Conservation (phyloP, 1,140 invertebrate species). For the Homarus americanus region DNA sequence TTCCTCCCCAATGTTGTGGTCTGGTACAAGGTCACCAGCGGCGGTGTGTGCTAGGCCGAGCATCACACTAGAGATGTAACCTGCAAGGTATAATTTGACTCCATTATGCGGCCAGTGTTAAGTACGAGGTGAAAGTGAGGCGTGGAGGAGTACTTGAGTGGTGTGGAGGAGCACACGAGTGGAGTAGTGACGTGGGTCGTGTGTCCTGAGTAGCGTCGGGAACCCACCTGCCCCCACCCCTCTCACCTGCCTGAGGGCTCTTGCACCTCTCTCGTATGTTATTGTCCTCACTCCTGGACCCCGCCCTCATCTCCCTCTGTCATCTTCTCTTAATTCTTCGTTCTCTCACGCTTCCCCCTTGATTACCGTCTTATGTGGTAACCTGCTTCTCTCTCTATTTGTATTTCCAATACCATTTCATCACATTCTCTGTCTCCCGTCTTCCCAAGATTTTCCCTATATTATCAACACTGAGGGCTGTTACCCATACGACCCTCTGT, state of each 20-base stretch:
- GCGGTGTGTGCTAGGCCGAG: background rate
- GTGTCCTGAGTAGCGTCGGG: background rate
- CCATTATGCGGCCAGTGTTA: background rate
- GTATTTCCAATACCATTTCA: too few species aligned
- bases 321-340: too few species aligned
- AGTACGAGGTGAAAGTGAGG: background rate
- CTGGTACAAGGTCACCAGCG: background rate
- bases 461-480: too few species aligned
- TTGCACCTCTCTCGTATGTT: background rate
- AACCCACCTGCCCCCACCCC: background rate
- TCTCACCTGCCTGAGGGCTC: background rate
- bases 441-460: too few species aligned
- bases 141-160: background rate
- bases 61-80: background rate
- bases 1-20: background rate
- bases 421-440: too few species aligned
- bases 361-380: too few species aligned
- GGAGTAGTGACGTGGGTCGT: conserved; percentile 14
- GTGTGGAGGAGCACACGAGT: background rate
- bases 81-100: conserved; percentile 16
- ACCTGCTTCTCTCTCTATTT: too few species aligned
- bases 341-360: background rate
- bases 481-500: too few species aligned
- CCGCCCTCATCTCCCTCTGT: background rate
- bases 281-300: background rate